These are phyloP conservation scores for Paratilapia polleni DNA, from an alignment of 2,113 vertebrate genomes.

Conservation along the genomic window DNA sequence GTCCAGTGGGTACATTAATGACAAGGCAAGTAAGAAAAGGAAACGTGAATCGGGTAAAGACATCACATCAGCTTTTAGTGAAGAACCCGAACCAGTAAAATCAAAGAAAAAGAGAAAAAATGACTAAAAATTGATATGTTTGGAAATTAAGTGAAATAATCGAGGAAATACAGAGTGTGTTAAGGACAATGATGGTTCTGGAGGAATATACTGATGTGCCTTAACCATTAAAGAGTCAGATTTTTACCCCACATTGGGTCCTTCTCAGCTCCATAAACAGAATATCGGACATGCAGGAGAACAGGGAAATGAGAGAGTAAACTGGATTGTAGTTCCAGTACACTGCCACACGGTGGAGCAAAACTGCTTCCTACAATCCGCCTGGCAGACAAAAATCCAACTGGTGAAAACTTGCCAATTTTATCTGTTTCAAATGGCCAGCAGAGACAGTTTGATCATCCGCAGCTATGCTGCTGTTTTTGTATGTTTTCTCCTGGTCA, in stretches of 20 bases:
- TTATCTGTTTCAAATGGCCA: neutral
- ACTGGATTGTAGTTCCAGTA: slow-evolving; percentile 6
- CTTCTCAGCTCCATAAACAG: neutral
- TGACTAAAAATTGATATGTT: neutral
- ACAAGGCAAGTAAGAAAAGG: slow-evolving; percentile 85
- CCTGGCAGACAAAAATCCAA: neutral
- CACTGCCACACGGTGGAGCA: slow-evolving; percentile 55
- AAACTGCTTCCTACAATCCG: neutral
- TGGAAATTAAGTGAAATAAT: neutral
- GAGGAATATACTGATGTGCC: neutral
- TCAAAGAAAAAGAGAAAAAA: slow-evolving; percentile 85
- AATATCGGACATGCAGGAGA: neutral
- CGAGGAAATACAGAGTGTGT: neutral
- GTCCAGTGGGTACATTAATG: slow-evolving; percentile 86
- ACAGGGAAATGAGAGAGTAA: neutral
- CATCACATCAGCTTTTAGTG: neutral
- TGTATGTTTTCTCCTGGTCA: neutral
- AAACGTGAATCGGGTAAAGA: slow-evolving; percentile 74
- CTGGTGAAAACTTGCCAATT: neutral
- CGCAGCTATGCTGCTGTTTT: neutral
- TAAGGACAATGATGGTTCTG: neutral
- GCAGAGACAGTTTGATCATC: neutral
- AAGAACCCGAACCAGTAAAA: slow-evolving; percentile 57
- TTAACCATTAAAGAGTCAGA: neutral
- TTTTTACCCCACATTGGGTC: neutral